These are phyloP conservation scores for Aulostomus chinensis DNA, from an alignment of 2,797 vertebrate genomes.

Conservation along the genomic window DNA sequence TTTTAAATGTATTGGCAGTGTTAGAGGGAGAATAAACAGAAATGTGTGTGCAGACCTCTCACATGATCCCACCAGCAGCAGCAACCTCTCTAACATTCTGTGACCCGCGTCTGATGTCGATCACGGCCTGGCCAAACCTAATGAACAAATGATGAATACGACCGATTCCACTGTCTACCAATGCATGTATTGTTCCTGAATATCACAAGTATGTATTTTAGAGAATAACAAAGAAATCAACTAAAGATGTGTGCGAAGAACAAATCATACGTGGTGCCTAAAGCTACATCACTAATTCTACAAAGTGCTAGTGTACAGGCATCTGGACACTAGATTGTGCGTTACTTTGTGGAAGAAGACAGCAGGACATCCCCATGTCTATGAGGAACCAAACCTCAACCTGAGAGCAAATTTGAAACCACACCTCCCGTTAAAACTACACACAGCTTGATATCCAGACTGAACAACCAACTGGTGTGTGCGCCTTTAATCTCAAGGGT, in stretches of 20 bases:
- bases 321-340: conserved; percentile 65
- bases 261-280: background rate
- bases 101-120: too few species aligned
- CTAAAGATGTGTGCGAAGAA: conserved; percentile 4
- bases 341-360: conserved; percentile 44
- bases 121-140: conserved; percentile 8
- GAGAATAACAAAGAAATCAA: background rate
- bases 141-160: background rate
- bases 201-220: background rate
- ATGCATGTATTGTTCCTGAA: background rate
- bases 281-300: conserved; percentile 28
- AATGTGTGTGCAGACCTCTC: background rate
- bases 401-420: conserved; percentile 25
- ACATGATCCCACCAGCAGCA: too few species aligned
- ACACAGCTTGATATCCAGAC: too few species aligned
- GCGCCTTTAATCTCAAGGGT: too few species aligned
- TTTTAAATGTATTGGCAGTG: too few species aligned
- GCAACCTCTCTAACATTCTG: too few species aligned
- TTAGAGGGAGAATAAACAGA: background rate
- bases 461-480: too few species aligned
- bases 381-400: conserved; percentile 23
- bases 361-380: conserved; percentile 7
- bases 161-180: conserved; percentile 8
- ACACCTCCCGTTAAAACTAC: too few species aligned
- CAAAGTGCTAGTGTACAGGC: conserved; percentile 43